Percentiles rank a stretch among this genome's conserved stretches.
Evolutionary conservation across 2,113 vertebrate species (phyloP).

Genomic region (Neolamprologus brichardi): DNA sequence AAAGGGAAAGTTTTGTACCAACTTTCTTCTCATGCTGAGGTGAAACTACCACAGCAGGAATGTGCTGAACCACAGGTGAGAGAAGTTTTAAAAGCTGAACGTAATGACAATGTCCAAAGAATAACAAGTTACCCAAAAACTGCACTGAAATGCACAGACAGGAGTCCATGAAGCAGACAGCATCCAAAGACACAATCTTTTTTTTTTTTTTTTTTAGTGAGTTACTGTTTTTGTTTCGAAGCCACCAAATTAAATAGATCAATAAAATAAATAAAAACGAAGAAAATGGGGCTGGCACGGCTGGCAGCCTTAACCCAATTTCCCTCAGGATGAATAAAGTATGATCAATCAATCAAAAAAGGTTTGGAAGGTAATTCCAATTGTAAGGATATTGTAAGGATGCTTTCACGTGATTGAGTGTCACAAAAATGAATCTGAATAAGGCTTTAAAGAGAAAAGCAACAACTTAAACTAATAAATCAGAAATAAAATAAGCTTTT

Average conservation of each 20-base stretch:
- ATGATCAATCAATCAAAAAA: not conserved
- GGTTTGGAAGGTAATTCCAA: not conserved
- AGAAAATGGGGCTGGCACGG: not conserved
- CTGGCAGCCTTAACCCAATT: not conserved
- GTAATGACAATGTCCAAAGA: not conserved
- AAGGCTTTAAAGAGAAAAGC: not conserved
- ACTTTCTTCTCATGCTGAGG: not conserved
- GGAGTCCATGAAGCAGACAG: not conserved
- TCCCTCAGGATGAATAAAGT: not conserved
- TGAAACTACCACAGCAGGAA: not conserved
- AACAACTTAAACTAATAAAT: not conserved
- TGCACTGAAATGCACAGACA: not conserved
- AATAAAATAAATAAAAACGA: not conserved
- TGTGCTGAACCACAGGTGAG: not conserved
- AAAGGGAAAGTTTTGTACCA: not conserved
- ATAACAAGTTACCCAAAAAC: not conserved
- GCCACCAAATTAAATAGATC: not conserved
- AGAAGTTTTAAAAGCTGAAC: not conserved
- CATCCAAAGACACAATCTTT: not conserved
- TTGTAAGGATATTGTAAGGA: not conserved
- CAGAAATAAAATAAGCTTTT: not conserved
- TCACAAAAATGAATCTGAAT: not conserved
- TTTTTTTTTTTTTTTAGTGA: not conserved
- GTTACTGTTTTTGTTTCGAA: not conserved
- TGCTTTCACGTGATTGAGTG: not conserved